Conservation (phyloP, 2,113 vertebrate genomes). For the Montifringilla adamsi region DNA sequence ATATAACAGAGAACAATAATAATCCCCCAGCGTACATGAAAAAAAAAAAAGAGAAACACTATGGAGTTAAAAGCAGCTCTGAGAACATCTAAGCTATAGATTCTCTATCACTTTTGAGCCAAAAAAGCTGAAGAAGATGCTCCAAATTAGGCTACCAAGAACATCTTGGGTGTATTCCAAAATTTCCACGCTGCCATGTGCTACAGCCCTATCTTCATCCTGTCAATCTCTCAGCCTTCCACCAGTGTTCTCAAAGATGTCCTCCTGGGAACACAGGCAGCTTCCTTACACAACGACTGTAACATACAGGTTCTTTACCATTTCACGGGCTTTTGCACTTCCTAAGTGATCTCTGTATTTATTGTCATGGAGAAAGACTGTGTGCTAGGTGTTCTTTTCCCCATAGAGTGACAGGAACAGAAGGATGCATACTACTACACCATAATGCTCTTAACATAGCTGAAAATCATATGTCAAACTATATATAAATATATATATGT, state of each 20-base stretch:
- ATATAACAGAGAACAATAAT: not conserved
- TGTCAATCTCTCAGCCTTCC: not conserved
- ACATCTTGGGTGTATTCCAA: not conserved
- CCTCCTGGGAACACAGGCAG: not conserved
- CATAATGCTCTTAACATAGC: not conserved
- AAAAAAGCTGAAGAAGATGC: not conserved
- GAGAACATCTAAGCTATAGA: not conserved
- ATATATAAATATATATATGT: not conserved
- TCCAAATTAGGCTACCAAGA: not conserved
- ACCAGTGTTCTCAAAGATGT: not conserved
- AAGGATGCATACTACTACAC: not conserved
- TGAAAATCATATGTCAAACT: not conserved
- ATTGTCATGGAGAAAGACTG: not conserved
- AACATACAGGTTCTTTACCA: not conserved
- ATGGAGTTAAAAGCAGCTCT: not conserved
- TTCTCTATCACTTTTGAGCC: not conserved
- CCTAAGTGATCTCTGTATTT: not conserved
- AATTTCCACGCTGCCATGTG: not conserved
- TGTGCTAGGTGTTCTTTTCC: not conserved
- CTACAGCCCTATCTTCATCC: not conserved
- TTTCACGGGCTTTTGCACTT: not conserved
- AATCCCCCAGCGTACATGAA: fast-evolving
- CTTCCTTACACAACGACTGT: not conserved
- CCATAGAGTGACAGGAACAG: not conserved
- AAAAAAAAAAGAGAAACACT: not conserved